Evolutionary conservation across 2,797 vertebrate genomes (phyloP).

Genomic region (Falco peregrinus): DNA sequence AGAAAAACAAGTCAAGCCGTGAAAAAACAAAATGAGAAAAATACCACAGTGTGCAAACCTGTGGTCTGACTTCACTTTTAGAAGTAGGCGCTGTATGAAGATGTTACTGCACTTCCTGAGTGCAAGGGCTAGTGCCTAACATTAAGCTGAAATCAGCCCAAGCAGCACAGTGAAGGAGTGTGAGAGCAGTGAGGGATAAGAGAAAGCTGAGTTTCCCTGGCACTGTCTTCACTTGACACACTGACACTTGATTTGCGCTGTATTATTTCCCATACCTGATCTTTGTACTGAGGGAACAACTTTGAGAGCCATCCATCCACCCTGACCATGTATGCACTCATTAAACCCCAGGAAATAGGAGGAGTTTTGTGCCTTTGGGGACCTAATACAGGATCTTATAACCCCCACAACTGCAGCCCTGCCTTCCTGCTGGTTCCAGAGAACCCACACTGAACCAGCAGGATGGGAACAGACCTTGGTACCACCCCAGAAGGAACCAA

Average conservation of each 20-base stretch:
- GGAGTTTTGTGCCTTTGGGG: not conserved
- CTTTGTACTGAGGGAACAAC: not conserved
- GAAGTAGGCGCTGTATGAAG: not conserved
- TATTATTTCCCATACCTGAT: not conserved
- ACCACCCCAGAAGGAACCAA: not conserved
- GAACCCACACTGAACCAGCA: not conserved
- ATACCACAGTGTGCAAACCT: not conserved
- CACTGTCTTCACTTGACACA: not conserved
- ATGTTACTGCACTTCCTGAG: not conserved
- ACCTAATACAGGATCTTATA: not conserved
- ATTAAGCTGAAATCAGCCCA: not conserved
- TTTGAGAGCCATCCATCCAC: not conserved
- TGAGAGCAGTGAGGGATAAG: not conserved
- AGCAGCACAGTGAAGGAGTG: not conserved
- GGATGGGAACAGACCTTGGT: not conserved
- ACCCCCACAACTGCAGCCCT: not conserved
- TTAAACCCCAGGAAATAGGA: not conserved
- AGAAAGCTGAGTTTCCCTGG: not conserved
- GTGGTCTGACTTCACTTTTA: not conserved
- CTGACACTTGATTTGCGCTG: not conserved
- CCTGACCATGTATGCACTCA: not conserved
- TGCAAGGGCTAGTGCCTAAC: not conserved
- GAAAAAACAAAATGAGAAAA: not conserved
- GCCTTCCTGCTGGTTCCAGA: not conserved
- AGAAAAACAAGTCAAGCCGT: not conserved